Evolutionary conservation across 2,888 invertebrate genomes (phyloP), one percentile per base, ranked within the genome.

Genomic region (Caenorhabditis virilis): DNA sequence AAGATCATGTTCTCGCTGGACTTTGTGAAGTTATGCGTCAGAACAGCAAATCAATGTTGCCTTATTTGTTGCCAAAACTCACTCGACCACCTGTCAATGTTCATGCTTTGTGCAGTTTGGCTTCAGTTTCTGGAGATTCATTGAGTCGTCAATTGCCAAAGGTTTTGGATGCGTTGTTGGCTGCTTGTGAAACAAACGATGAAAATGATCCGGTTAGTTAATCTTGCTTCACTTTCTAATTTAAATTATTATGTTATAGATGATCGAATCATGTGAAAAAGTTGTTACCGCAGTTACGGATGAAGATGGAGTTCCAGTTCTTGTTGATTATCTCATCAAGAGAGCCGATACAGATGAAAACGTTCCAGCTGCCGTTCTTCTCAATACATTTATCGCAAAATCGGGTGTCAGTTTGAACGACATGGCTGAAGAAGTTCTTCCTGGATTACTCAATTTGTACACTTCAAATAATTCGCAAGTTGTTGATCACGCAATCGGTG

Each of bases 11-110:
- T 11, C 87, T 98, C 69, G 97, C 98, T 84, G 98, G 97, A 20
- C 87, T 98, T 74, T 89, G 92, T 59, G 95, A 95, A 88, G 92
- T 98, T 38, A 94, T 98, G 93, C 90, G 92, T 15, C 91, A 95
- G 58, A 97, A 95, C 86, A 93, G 94, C 75, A 52, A 60, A 57
- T 67, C 60, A 0, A 95, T 97, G 54, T 86, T 98, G 74, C 97
- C 97, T 0, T 95, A 95, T 85, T 88, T 98, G 65, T 91, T 99
- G 64, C 97, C 97, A 3, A 86, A 86, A 79, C 84, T 98, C 80
- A 94, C 93, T 0, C 89, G 90, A 7, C 88, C 89, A 6, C 93
- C 93, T 20, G 91, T 92, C 7, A 93, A 95, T 86, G 91, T 95
- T 2, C 63, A 74, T 41, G 95, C 95, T 0, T 86, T 97, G 54